A percentile compares a stretch with the other conserved stretches of the same genome.
phyloP scores from a whole-genome alignment of 2,113 vertebrate genomes.

The Catharus bicknelli region DNA sequence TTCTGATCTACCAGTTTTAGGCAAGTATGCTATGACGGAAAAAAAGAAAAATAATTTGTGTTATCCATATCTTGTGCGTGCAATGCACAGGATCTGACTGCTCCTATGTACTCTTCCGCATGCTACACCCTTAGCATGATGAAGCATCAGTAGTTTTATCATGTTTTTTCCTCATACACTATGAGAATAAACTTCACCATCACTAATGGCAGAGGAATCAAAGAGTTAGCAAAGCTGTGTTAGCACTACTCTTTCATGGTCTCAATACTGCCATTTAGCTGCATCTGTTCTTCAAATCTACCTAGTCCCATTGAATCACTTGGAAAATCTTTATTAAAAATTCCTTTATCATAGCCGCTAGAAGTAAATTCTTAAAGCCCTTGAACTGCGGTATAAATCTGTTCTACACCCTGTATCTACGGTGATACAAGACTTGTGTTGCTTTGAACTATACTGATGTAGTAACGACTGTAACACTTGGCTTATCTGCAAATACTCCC shows the following conservation, averaged over 20 bases:
- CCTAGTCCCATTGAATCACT: neutral
- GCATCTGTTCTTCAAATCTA: neutral
- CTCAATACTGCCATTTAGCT: neutral
- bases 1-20: neutral
- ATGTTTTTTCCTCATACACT: neutral
- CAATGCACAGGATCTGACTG: neutral
- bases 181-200: neutral
- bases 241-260: neutral
- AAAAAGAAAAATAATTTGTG: neutral
- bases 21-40: neutral
- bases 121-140: fast-evolving
- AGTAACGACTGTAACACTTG: neutral
- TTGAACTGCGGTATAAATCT: neutral
- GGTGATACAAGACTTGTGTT: neutral
- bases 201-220: neutral
- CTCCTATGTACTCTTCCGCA: neutral
- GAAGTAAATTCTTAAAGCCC: neutral
- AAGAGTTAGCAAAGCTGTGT: neutral
- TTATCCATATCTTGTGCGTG: fast-evolving
- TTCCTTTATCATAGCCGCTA: neutral
- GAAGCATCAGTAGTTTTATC: neutral
- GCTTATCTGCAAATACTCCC: neutral
- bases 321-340: neutral
- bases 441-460: neutral
- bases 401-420: neutral